phyloP scores from a whole-genome alignment of 2,113 vertebrate genomes.

The Lepus timidus region DNA sequence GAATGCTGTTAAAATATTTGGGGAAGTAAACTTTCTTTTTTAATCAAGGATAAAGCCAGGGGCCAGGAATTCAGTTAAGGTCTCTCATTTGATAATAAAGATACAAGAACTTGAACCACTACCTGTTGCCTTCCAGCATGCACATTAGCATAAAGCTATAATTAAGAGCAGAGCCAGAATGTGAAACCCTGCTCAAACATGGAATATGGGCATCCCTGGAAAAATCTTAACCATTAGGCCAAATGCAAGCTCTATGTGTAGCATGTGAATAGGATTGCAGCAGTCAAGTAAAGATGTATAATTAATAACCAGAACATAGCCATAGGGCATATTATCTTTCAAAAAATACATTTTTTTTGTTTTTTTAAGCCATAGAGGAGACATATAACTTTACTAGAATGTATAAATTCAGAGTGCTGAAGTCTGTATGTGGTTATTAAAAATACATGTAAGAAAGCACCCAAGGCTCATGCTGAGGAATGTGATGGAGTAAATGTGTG shows the following conservation, averaged over 20 bases:
- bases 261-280: background rate
- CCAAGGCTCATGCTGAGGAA: background rate
- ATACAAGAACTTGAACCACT: too few relatives aligned
- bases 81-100: too few relatives aligned
- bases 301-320: background rate
- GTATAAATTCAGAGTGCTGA: background rate
- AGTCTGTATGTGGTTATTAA: background rate
- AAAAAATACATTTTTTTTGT: background rate
- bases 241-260: too few relatives aligned
- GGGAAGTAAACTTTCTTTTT: background rate
- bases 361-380: background rate
- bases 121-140: too few relatives aligned
- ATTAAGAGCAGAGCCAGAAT: too few relatives aligned
- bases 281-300: background rate
- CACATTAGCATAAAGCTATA: too few relatives aligned
- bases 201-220: too few relatives aligned
- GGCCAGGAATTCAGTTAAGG: too few relatives aligned
- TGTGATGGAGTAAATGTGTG: background rate
- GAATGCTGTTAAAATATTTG: background rate
- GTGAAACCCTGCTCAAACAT: too few relatives aligned
- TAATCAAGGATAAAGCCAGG: too few relatives aligned
- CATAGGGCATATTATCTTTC: background rate
- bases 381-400: background rate
- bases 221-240: too few relatives aligned
- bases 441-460: background rate